A percentile compares a stretch with the other conserved stretches of the same genome.
Conservation (phyloP, 2,797 vertebrate genomes). For the Crenuchus spilurus region DNA sequence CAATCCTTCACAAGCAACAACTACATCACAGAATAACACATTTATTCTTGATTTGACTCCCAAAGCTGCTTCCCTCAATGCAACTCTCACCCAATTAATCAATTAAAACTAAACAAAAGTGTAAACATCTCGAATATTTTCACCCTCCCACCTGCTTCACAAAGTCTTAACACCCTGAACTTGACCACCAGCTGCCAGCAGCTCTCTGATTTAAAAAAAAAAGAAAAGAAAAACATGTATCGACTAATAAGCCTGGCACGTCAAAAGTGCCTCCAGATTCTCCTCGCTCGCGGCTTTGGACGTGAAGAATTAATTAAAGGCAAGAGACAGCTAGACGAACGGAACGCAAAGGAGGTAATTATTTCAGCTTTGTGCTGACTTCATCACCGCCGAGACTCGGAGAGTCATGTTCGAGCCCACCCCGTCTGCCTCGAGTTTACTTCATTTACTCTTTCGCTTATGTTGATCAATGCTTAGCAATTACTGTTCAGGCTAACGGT, state of each 20-base stretch:
- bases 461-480: constrained; percentile 55
- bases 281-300: background rate
- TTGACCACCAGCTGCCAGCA: too few relatives aligned
- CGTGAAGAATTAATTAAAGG: constrained; percentile 52
- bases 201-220: background rate
- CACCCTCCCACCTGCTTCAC: too few relatives aligned
- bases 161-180: too few relatives aligned
- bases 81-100: too few relatives aligned
- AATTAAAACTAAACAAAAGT: too few relatives aligned
- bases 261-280: constrained; percentile 19
- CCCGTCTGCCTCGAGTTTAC: constrained; percentile 37
- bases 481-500: constrained; percentile 35
- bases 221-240: constrained; percentile 6
- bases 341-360: constrained; percentile 51
- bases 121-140: too few relatives aligned
- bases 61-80: background rate
- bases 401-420: constrained; percentile 42
- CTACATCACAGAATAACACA: too few relatives aligned
- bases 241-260: constrained; percentile 4
- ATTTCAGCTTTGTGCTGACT: constrained; percentile 56
- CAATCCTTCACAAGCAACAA: too few relatives aligned
- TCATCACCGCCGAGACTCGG: constrained; percentile 47
- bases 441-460: constrained; percentile 42
- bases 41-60: background rate
- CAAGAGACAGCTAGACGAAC: constrained; percentile 30